Evolutionary conservation across 2,797 vertebrate species (phyloP), one percentile per base, ranked within the genome.

Genomic region (Danionella dracula): DNA sequence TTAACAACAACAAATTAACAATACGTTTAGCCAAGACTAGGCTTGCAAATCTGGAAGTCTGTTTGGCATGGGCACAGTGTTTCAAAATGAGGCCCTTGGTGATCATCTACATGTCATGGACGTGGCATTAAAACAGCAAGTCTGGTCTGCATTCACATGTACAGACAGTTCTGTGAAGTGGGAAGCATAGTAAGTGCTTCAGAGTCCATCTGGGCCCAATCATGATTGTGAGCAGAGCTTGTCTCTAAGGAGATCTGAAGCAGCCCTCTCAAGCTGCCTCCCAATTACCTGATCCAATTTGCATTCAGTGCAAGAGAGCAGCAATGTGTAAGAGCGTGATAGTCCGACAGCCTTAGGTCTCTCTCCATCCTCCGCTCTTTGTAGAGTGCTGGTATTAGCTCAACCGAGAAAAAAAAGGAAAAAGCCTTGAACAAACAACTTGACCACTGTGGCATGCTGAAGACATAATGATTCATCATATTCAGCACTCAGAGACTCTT

Each of bases 201-300:
- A 70, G 29, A 61, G 56, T 59, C 66, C 66, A 74, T 76, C 67
- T 80, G 76, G 68, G 63, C 31, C 70, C 65, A 69, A 76, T 80
- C 74, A 75, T 58, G 29, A 63, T 46, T 56, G 66, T 29, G 35
- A 49, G 70, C 46, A 27, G 48, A 46, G 66, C 16, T 66, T 55
- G 75, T 75, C 49, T 21, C 65, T 58, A 55, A 54, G 67, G 68
- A 75, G 71, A 69, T 72, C 62, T 72, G 62, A 71, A 40, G 60
- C 56, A 49, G 29, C 16, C 41, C 44, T 54, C 55, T 40, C 48
- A 59, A 67, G 46, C 54, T 48, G 54, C 55, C 35, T 67, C 46
- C 49, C 70, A 53, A 64, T 76, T 73, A 66, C 50, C 66, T 66
- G 55, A 67, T 62, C 70, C 51, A 48, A 66, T 76, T 62, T 65